A percentile compares a stretch with the other conserved stretches of the same genome.
Evolutionary conservation across 2,113 vertebrate species (phyloP).

Genomic region (Calypte anna): DNA sequence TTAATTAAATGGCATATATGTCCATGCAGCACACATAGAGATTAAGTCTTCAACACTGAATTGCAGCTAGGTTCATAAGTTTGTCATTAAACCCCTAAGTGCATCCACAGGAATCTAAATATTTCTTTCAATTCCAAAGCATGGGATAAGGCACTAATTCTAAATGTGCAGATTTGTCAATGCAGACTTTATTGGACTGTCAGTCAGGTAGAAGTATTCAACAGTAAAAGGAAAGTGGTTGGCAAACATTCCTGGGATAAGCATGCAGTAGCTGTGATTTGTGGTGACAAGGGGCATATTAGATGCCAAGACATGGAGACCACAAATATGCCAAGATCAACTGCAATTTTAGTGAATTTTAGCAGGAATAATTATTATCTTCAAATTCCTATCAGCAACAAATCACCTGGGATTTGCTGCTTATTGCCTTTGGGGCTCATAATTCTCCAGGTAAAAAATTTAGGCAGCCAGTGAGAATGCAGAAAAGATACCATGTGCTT

Average conservation of each 20-base stretch:
- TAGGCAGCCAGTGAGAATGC: neutral
- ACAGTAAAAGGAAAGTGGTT: neutral
- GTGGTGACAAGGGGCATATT: neutral
- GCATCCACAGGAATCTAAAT: neutral
- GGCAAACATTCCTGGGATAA: neutral
- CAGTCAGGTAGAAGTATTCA: neutral
- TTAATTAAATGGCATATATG: neutral
- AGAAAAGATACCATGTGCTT: neutral
- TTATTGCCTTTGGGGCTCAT: neutral
- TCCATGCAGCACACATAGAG: neutral
- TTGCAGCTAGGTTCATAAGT: neutral
- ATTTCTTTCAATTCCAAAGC: neutral
- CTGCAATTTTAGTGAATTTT: slow-evolving; percentile 4
- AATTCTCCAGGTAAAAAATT: neutral
- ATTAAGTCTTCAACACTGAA: neutral
- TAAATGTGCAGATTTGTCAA: neutral
- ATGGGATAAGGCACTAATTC: neutral
- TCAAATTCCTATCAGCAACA: neutral
- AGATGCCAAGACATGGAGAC: neutral
- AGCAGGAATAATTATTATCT: neutral
- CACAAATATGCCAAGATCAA: neutral
- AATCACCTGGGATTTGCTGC: neutral
- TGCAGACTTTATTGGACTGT: neutral
- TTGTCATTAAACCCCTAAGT: neutral
- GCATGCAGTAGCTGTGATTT: neutral